Base-by-base conservation (phyloP, 1,140 invertebrate genomes). In the Heliconius nattereri region DNA sequence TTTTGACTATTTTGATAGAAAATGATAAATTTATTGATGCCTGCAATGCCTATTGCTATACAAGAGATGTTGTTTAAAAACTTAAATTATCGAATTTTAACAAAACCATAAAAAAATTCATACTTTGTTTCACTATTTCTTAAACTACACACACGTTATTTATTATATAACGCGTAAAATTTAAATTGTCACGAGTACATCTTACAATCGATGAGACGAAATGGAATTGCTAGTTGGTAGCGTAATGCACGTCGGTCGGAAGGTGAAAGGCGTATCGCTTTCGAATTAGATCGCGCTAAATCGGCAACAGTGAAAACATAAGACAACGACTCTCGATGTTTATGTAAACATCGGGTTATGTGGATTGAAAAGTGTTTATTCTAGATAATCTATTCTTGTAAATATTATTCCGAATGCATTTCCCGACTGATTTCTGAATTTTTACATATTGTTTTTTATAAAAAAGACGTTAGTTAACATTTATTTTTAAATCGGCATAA, bases 191-290 rank as follows among this genome's bases (percentile, higher is more conserved):
- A 66, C 60, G 60, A 29, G 23, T 66, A 66, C 60, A 29, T 66
- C 60, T 66, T 3, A 29, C 26, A 29, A 7, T 5, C 26, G 60
- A 72, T 72, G 71, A 72, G 71, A 72, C 32, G 35, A 70, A 77
- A 32, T 79, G 49, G 73, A 76, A 60, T 79, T 75, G 71, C 70
- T 72, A 26, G 74, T 49, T 74, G 78, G 70, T 26, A 76, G 75
- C 81, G 78, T 82, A 82, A 71, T 78, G 81, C 78, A 79, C 81
- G 81, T 52, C 79, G 79, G 78, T 80, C 81, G 78, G 73, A 78
- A 83, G 90, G 91, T 92, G 91, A 92, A 92, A 92, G 91, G 90
- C 90, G 85, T 90, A 91, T 92, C 86, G 88, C 91, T 92, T 92
- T 92, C 91, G 88, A 92, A 92, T 91, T 91, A 90, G 91, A 92